These are phyloP conservation scores for Macroglossus sobrinus DNA, from an alignment of 2,113 vertebrate genomes.

Conservation along the genomic window DNA sequence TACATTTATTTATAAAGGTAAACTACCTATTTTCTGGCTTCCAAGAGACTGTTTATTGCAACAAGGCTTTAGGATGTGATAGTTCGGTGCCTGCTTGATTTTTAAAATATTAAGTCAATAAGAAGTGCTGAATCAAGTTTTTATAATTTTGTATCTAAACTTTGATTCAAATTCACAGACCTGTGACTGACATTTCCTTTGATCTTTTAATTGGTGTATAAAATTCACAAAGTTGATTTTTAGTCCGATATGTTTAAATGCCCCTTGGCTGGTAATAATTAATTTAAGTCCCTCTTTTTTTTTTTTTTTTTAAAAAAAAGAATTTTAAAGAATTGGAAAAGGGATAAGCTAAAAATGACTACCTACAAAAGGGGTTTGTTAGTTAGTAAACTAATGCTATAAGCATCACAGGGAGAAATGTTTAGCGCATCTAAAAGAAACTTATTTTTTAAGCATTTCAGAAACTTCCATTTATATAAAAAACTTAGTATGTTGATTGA, in stretches of 20 bases:
- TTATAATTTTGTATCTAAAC: not conserved
- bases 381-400: not conserved
- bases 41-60: not conserved
- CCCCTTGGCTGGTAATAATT: not conserved
- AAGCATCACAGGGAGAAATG: not conserved
- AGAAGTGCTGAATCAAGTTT: not conserved
- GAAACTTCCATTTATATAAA: not conserved
- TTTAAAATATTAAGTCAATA: not conserved
- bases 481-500: not conserved
- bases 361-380: not conserved
- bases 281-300: not conserved
- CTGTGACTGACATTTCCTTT: not conserved
- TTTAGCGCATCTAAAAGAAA: not conserved
- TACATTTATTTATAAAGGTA: not conserved
- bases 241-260: conserved; percentile 8
- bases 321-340: conserved; percentile 23
- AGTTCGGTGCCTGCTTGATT: not conserved
- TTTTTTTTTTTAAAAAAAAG: not conserved
- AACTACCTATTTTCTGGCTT: not conserved
- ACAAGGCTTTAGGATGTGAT: not conserved
- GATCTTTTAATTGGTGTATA: conserved; percentile 50
- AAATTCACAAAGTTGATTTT: conserved; percentile 51
- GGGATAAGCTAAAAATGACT: not conserved
- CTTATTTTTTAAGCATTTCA: not conserved
- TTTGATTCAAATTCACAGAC: conserved; percentile 35